Conservation (phyloP, 2,113 vertebrate genomes). For the Gadus chalcogrammus region DNA sequence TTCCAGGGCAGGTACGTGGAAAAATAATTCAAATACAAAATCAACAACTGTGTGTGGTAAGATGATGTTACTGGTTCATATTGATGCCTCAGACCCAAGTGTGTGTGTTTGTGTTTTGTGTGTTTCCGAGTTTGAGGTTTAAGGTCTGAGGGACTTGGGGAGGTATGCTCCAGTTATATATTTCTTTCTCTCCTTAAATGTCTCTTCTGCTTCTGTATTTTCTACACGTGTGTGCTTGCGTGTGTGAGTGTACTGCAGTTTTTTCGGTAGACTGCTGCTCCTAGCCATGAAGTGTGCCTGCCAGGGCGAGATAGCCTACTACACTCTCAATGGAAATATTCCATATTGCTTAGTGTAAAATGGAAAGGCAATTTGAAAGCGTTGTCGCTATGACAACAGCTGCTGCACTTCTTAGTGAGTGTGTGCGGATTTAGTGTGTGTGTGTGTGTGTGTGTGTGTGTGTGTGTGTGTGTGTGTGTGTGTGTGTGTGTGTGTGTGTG, state of each 20-base stretch:
- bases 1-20: constrained; percentile 77
- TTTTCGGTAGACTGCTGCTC: background rate
- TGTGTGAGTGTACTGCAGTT: background rate
- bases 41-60: constrained; percentile 17
- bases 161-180: too few species aligned
- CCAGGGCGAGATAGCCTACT: background rate
- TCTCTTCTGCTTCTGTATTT: too few species aligned
- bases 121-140: background rate
- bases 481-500: too few species aligned
- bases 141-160: background rate
- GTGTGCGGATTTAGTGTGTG: background rate
- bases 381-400: constrained; percentile 16
- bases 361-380: background rate
- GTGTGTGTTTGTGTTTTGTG: background rate
- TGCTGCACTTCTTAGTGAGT: background rate
- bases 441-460: too few species aligned
- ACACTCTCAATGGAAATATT: constrained; percentile 10
- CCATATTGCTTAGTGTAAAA: background rate
- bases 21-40: constrained; percentile 26
- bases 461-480: too few species aligned
- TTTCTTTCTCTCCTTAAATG: too few species aligned
- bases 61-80: too few species aligned
- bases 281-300: constrained; percentile 5
- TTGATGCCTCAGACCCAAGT: background rate
- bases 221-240: background rate